Evolutionary conservation across 2,888 invertebrate genomes (phyloP).

Genomic region (Antitype chi): DNA sequence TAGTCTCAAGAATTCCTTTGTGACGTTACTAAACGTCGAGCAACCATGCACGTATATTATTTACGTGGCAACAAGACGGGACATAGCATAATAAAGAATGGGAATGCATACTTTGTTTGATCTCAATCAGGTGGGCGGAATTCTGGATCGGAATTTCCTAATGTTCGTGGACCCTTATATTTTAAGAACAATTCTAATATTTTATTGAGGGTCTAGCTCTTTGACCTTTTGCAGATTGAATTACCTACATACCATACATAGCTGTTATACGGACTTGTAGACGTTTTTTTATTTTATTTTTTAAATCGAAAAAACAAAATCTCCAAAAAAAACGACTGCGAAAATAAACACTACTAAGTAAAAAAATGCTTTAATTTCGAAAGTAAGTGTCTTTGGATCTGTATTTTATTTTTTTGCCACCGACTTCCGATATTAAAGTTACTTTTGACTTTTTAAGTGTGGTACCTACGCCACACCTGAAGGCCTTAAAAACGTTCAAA

Average conservation of each 20-base stretch:
- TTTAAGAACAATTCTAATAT: conserved; percentile 3
- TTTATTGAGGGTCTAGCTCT: not conserved
- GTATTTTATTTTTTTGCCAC: no score
- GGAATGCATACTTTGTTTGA: conserved; percentile 31
- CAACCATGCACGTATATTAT: conserved; percentile 44
- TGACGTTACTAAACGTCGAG: conserved; percentile 62
- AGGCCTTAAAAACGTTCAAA: no score
- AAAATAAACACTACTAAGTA: no score
- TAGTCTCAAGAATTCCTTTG: conserved; percentile 65
- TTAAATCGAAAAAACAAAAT: no score
- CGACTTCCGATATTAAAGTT: no score
- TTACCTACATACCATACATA: not conserved
- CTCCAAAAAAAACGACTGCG: no score
- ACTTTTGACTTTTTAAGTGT: no score
- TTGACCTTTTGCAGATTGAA: not conserved
- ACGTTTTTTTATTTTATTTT: no score
- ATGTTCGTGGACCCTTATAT: not conserved
- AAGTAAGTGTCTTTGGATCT: no score
- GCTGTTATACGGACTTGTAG: no score
- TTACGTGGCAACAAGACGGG: conserved; percentile 9
- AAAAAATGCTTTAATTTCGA: no score
- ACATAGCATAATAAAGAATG: conserved; percentile 5
- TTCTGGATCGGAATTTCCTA: conserved; percentile 8
- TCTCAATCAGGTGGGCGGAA: conserved; percentile 22
- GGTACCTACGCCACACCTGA: no score